Conservation (phyloP, 2,888 invertebrate genomes). For the Erannis defoliaria region DNA sequence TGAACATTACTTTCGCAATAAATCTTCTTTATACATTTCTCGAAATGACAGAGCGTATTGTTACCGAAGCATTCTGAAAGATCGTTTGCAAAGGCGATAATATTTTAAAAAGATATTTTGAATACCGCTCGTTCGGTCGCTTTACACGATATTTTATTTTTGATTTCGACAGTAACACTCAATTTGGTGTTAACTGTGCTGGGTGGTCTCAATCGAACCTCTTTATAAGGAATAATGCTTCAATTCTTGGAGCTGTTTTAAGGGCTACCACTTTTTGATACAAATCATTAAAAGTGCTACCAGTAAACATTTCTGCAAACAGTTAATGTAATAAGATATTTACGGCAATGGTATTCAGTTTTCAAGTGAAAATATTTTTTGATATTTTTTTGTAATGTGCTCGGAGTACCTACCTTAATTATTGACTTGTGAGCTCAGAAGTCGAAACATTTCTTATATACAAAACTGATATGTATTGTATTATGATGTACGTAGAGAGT, state of each 20-base stretch:
- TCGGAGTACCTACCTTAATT: too few species aligned
- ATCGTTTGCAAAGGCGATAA: conserved; percentile 54
- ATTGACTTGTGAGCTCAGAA: too few species aligned
- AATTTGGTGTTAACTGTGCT: conserved; percentile 19
- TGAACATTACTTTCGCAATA: conserved; percentile 66
- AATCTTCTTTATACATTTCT: conserved; percentile 73
- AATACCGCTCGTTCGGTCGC: conserved; percentile 46
- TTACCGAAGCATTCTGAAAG: conserved; percentile 67
- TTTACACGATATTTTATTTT: conserved; percentile 31
- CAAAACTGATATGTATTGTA: too few species aligned
- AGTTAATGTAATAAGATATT: background rate
- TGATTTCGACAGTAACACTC: conserved; percentile 29
- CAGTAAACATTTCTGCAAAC: background rate
- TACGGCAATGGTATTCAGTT: background rate
- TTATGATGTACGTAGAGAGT: too few species aligned
- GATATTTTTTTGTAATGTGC: too few species aligned
- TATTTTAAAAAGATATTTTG: conserved; percentile 55
- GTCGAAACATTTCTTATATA: too few species aligned
- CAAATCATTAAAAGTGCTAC: conserved; percentile 13
- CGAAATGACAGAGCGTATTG: conserved; percentile 68
- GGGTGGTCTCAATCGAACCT: conserved; percentile 34
- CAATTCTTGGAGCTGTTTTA: conserved; percentile 19
- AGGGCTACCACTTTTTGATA: conserved; percentile 10
- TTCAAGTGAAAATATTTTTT: background rate
- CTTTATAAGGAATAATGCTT: conserved; percentile 32